Evolutionary conservation across 2,113 vertebrate genomes (phyloP).

Genomic region (Nematolebias whitei): DNA sequence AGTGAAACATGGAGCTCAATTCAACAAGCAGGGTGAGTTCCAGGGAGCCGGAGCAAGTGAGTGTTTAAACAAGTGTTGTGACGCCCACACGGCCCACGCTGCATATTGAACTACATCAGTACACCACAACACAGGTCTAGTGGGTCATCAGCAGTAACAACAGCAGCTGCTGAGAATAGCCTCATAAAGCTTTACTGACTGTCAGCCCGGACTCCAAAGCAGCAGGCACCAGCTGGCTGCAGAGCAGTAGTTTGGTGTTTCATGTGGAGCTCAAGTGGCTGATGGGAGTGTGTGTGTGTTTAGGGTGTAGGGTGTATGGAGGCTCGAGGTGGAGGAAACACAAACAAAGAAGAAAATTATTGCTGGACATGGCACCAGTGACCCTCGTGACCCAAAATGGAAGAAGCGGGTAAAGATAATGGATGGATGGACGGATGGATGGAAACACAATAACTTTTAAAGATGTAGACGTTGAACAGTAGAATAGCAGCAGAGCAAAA

Average conservation of each 20-base stretch:
- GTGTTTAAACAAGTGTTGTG: constrained; percentile 70
- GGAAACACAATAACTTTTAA: constrained; percentile 55
- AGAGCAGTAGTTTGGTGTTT: constrained; percentile 49
- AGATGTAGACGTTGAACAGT: constrained; percentile 20
- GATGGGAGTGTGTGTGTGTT: constrained; percentile 56
- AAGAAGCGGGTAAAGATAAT: too few relatives aligned
- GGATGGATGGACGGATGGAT: too few relatives aligned
- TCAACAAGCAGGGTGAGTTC: constrained; percentile 56
- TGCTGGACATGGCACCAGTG: too few relatives aligned
- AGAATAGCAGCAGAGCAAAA: constrained; percentile 29
- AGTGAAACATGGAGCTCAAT: constrained; percentile 62
- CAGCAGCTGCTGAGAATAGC: constrained; percentile 71
- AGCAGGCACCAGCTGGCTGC: constrained; percentile 48
- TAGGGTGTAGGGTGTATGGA: constrained; percentile 54
- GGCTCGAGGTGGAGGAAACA: constrained; percentile 39
- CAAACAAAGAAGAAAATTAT: constrained; percentile 56
- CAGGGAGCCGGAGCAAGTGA: constrained; percentile 55
- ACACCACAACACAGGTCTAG: constrained; percentile 59
- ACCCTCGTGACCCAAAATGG: too few relatives aligned
- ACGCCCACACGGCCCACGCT: constrained; percentile 71
- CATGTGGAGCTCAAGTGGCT: constrained; percentile 55
- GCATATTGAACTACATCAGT: constrained; percentile 69
- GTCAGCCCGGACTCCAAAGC: constrained; percentile 57
- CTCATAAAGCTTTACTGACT: constrained; percentile 69
- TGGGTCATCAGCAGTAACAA: constrained; percentile 65